Conservation (phyloP, 2,888 invertebrate genomes). For the Ceratothoa steindachneri region DNA sequence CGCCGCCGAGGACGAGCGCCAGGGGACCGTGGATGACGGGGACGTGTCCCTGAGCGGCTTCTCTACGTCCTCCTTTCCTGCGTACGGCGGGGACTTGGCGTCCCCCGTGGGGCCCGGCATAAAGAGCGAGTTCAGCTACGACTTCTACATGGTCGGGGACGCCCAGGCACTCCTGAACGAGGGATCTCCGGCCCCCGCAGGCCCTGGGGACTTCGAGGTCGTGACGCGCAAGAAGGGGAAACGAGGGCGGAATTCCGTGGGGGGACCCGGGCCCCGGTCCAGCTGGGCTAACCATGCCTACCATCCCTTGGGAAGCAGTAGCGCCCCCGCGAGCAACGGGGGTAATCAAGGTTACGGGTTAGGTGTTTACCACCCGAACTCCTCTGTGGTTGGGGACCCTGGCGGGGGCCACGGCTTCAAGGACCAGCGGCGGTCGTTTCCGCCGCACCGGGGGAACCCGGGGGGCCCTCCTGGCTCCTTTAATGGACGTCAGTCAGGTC, state of each 20-base stretch:
- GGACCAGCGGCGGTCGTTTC: background rate
- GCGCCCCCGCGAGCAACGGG: background rate
- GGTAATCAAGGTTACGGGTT: too few species aligned
- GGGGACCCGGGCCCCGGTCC: conserved; percentile 8
- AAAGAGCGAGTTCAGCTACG: conserved; percentile 21
- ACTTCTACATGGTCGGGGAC: conserved; percentile 23
- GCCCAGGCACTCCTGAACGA: conserved; percentile 16
- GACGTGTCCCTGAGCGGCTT: conserved; percentile 23
- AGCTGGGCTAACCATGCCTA: conserved; percentile 1
- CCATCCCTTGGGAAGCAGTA: too few species aligned
- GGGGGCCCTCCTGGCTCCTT: background rate
- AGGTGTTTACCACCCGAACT: conserved; percentile 5
- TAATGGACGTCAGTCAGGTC: background rate
- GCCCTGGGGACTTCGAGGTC: conserved; percentile 30
- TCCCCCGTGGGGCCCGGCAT: background rate
- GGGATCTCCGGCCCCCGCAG: conserved; percentile 17
- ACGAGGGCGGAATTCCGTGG: conserved; percentile 12
- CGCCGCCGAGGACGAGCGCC: conserved; percentile 31
- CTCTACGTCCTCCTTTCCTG: background rate
- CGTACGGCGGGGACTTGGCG: background rate
- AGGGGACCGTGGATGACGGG: conserved; percentile 43
- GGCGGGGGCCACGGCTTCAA: background rate
- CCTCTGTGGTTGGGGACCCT: background rate
- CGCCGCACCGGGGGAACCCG: background rate
- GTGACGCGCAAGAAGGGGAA: conserved; percentile 31